phyloP scores from a whole-genome alignment of 2,888 invertebrate species.

The Trissoscelio sp. region DNA sequence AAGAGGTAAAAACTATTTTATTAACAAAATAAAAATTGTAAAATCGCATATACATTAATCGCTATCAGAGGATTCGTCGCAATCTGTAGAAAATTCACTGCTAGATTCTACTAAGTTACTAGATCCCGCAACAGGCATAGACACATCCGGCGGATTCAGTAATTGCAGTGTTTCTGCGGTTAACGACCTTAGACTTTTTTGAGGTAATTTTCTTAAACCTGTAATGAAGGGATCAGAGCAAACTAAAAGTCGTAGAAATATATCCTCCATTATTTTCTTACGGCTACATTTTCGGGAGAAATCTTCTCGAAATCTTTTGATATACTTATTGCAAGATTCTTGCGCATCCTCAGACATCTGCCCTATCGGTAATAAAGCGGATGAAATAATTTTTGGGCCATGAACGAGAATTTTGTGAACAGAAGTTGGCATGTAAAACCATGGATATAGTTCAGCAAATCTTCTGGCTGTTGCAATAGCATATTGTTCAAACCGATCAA shows the following conservation, averaged over 20 bases:
- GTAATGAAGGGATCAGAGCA: constrained; percentile 39
- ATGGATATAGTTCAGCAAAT: constrained; percentile 5
- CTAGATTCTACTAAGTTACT: too few species aligned
- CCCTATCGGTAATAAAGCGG: constrained; percentile 17
- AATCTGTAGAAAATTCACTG: too few species aligned
- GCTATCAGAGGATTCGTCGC: too few species aligned
- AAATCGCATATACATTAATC: too few species aligned
- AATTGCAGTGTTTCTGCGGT: not conserved
- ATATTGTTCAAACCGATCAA: not conserved
- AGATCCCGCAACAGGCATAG: too few species aligned
- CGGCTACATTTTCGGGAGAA: constrained; percentile 7
- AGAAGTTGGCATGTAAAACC: constrained; percentile 2
- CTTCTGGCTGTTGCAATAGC: not conserved
- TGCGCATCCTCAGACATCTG: constrained; percentile 17
- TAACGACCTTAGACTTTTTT: constrained; percentile 18
- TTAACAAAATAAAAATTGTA: too few species aligned
- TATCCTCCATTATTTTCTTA: constrained; percentile 30
- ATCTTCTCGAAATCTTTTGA: constrained; percentile 6
- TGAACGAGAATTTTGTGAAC: constrained; percentile 20
- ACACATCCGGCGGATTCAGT: too few species aligned
- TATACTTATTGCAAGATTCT: constrained; percentile 11
- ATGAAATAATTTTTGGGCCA: constrained; percentile 2
- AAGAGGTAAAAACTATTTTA: too few species aligned
- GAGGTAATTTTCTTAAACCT: constrained; percentile 13
- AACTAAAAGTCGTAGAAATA: constrained; percentile 26